Percentiles rank a stretch among this genome's conserved stretches.
Evolutionary conservation across 2,797 vertebrate genomes (phyloP).

Genomic region (Spea hammondii): DNA sequence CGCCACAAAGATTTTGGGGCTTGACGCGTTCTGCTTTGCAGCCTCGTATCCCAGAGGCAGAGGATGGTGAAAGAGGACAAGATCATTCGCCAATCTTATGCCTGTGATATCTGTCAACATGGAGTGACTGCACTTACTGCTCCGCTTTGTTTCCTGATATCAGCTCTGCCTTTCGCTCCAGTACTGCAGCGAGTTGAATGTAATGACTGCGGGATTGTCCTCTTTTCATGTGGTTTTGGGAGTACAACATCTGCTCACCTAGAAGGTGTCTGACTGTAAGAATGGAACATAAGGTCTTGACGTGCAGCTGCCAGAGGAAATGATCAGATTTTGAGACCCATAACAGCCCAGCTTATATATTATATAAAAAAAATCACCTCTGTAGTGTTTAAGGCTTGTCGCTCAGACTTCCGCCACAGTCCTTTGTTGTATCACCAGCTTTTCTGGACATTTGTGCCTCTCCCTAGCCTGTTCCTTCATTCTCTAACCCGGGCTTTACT

Average conservation of each 20-base stretch:
- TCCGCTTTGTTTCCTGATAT: background rate
- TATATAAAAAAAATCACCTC: no score
- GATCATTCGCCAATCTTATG: constrained; percentile 83
- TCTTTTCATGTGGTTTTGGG: constrained; percentile 17
- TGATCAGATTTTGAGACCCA: no score
- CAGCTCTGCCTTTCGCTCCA: background rate
- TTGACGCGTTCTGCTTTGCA: constrained; percentile 92
- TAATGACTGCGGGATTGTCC: background rate
- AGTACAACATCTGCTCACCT: background rate
- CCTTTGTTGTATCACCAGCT: background rate
- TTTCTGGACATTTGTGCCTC: background rate
- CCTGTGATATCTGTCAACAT: constrained; percentile 68
- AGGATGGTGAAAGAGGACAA: constrained; percentile 70
- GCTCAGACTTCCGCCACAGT: no score
- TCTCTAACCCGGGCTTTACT: background rate
- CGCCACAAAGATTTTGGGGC: constrained; percentile 93
- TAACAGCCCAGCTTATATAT: no score
- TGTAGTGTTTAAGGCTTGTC: no score
- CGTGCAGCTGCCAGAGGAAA: background rate
- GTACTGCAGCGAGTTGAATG: background rate
- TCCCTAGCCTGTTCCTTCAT: background rate
- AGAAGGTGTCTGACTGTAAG: background rate
- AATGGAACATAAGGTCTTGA: background rate
- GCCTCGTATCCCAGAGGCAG: constrained; percentile 84
- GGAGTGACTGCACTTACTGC: background rate